Percentiles rank a stretch among this genome's conserved stretches.
Evolutionary conservation across 2,797 vertebrate species (phyloP).

Genomic region (Luscinia megarhynchos): DNA sequence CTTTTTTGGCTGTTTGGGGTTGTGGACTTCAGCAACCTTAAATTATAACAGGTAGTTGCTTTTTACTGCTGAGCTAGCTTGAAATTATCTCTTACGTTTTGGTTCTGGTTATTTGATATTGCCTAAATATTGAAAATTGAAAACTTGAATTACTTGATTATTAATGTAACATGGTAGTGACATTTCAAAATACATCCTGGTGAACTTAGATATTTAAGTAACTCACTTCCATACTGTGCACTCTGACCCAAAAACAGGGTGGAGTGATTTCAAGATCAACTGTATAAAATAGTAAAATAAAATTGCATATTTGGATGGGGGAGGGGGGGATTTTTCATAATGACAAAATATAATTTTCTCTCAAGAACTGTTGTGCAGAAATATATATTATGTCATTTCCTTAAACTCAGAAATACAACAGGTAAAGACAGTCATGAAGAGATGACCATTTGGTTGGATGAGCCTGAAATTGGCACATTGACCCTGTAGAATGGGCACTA

Average conservation of each 20-base stretch:
- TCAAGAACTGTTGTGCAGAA: neutral
- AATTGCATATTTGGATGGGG: neutral
- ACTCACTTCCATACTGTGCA: neutral
- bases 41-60: neutral
- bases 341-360: neutral
- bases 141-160: neutral
- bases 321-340: rapidly evolving
- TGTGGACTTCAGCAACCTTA: neutral
- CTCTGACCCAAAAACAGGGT: neutral
- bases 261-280: neutral
- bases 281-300: neutral
- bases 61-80: neutral
- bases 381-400: neutral
- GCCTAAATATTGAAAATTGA: neutral
- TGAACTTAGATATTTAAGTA: neutral
- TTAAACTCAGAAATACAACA: neutral
- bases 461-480: neutral
- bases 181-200: neutral
- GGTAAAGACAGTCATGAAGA: neutral
- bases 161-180: neutral
- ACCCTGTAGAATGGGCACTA: neutral
- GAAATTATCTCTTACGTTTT: neutral
- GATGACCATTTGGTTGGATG: neutral
- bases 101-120: neutral
- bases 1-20: neutral